These are phyloP conservation scores for Noctua pronuba DNA, from an alignment of 2,888 invertebrate genomes.

Conservation along the genomic window DNA sequence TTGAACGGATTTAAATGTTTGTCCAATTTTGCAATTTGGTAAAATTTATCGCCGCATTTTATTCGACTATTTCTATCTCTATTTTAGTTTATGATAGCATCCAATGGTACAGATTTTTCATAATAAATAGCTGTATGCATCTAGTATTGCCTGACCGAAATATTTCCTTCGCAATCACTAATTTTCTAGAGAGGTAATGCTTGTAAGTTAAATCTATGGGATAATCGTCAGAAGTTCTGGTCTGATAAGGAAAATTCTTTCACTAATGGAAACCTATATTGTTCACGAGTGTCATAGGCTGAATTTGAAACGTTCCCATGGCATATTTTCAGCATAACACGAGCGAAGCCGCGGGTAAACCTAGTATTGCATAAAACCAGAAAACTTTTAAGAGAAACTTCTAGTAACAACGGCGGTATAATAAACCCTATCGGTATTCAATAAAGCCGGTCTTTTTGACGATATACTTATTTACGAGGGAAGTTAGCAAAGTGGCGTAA, in stretches of 20 bases:
- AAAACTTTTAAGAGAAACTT: slow-evolving; percentile 43
- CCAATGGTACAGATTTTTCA: background rate
- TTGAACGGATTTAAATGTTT: slow-evolving; percentile 28
- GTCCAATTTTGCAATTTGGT: slow-evolving; percentile 9
- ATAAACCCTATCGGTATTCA: slow-evolving; percentile 66
- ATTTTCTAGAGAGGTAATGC: background rate
- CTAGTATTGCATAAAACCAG: slow-evolving; percentile 12
- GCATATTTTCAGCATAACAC: background rate
- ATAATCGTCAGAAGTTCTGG: background rate
- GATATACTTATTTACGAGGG: slow-evolving; percentile 63
- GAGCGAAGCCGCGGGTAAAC: background rate
- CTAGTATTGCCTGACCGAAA: background rate
- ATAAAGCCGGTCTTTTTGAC: slow-evolving; percentile 58
- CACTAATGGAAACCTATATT: background rate
- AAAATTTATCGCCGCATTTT: background rate
- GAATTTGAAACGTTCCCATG: background rate
- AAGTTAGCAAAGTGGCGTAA: slow-evolving; percentile 55
- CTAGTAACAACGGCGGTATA: slow-evolving; percentile 37
- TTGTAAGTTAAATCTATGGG: background rate
- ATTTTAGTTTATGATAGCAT: slow-evolving; percentile 1
- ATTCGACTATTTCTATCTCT: background rate
- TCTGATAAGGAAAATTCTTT: background rate
- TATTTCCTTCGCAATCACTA: background rate
- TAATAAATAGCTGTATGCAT: background rate
- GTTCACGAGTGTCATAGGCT: background rate